Conservation (phyloP, 2,113 vertebrate genomes). For the Butorides virescens region DNA sequence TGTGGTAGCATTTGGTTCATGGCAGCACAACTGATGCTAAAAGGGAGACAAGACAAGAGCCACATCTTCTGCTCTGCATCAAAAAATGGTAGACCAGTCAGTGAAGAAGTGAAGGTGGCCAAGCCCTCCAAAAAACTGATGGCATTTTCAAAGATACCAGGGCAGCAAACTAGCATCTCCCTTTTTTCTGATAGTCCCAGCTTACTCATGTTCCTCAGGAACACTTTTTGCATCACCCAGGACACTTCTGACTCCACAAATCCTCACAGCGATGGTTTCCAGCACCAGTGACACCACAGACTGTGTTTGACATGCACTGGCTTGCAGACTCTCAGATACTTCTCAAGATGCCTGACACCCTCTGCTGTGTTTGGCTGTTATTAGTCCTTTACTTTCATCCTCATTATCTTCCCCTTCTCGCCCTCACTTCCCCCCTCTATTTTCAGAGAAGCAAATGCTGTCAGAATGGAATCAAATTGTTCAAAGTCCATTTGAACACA, state of each 20-base stretch:
- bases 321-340: background rate
- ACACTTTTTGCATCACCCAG: background rate
- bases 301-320: background rate
- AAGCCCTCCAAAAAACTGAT: background rate
- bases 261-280: background rate
- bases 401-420: background rate
- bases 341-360: background rate
- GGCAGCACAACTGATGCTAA: background rate
- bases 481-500: background rate
- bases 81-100: background rate
- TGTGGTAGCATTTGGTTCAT: background rate
- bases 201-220: background rate
- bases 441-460: background rate
- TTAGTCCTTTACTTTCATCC: background rate
- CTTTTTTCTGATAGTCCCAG: background rate
- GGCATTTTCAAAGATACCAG: background rate
- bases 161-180: fast-evolving
- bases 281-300: background rate
- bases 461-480: background rate
- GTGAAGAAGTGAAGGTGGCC: background rate
- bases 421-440: background rate
- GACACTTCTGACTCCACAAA: background rate
- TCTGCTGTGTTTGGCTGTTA: background rate
- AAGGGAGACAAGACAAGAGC: background rate
- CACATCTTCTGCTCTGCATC: background rate